A percentile compares a stretch with the other conserved stretches of the same genome.
Evolutionary conservation across 2,888 invertebrate species (phyloP).

Genomic region (Monochamus alternatus): DNA sequence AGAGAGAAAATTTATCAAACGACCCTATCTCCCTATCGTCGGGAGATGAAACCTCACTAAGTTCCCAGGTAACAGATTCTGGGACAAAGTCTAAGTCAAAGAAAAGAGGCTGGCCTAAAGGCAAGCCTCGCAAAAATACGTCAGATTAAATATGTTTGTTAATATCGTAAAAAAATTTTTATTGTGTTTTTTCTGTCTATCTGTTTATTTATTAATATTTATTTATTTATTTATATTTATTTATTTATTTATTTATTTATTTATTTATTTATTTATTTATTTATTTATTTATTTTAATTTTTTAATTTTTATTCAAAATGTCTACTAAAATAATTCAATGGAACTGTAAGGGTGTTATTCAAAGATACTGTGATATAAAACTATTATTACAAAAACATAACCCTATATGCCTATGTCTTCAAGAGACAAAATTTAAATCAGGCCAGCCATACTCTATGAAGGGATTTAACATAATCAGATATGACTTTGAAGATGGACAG

Average conservation of each 20-base stretch:
- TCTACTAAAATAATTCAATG: too few species aligned
- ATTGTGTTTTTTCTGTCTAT: too few species aligned
- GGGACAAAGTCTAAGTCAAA: background rate
- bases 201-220: background rate
- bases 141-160: background rate
- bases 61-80: background rate
- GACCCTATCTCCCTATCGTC: background rate
- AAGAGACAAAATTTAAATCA: too few species aligned
- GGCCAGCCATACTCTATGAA: too few species aligned
- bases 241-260: background rate
- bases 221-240: background rate
- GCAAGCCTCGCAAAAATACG: background rate
- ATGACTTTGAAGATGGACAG: too few species aligned
- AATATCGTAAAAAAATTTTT: too few species aligned
- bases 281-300: too few species aligned
- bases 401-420: background rate
- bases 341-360: too few species aligned
- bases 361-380: too few species aligned
- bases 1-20: background rate
- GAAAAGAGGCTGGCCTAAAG: slow-evolving; percentile 4
- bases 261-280: background rate
- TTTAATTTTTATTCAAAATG: too few species aligned
- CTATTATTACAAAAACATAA: too few species aligned
- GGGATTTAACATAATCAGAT: too few species aligned
- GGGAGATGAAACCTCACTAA: background rate